Conservation (phyloP, 2,113 vertebrate species). For the Odontophorus gujanensis region DNA sequence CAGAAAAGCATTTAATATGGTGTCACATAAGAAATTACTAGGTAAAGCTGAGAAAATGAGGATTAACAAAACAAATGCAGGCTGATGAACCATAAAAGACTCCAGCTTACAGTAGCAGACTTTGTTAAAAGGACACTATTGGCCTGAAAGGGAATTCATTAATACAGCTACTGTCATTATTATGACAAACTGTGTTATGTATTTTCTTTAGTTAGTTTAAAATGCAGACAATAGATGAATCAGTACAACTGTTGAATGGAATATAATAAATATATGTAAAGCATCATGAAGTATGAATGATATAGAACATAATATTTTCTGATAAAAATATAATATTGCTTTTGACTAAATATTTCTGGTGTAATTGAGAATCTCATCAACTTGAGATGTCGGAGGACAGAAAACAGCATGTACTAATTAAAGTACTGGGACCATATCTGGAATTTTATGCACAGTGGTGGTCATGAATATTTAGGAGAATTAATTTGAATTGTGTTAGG, state of each 20-base stretch:
- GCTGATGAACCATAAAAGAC: not conserved
- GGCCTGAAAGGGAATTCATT: not conserved
- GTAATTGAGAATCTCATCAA: not conserved
- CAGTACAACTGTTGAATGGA: not conserved
- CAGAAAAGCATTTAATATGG: not conserved
- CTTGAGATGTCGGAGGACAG: not conserved
- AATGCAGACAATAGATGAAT: not conserved
- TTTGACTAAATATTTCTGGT: slow-evolving; percentile 17
- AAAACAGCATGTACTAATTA: not conserved
- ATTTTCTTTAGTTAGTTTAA: not conserved
- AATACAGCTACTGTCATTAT: not conserved
- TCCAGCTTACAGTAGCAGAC: not conserved
- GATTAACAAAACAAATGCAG: slow-evolving; percentile 15
- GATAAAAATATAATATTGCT: not conserved
- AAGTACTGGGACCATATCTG: not conserved
- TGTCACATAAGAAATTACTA: not conserved
- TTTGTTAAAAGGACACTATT: not conserved
- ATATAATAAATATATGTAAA: not conserved
- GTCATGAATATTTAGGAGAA: slow-evolving; percentile 30
- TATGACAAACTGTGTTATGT: not conserved
- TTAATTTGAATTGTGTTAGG: not conserved
- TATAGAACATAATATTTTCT: not conserved
- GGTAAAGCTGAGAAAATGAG: not conserved
- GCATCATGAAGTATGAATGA: not conserved
- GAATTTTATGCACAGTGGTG: not conserved